A percentile compares a stretch with the other conserved stretches of the same genome.
Conservation (phyloP, 2,888 invertebrate genomes). For the Lomographa bimaculata region DNA sequence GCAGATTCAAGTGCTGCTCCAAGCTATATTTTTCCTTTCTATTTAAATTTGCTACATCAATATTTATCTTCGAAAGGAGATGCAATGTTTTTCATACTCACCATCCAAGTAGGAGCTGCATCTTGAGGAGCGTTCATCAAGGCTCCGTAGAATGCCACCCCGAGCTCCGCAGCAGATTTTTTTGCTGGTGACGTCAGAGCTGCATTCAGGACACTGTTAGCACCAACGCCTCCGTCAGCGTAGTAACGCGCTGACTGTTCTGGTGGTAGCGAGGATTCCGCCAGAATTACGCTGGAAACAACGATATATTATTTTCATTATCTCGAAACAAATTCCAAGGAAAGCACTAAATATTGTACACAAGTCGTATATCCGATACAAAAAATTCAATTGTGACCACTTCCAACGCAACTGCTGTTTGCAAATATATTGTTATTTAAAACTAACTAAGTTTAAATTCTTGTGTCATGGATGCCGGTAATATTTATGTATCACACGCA, state of each 20-base stretch:
- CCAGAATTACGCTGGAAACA: constrained; percentile 57
- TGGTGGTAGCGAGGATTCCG: constrained; percentile 52
- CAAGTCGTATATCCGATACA: no score
- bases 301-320: background rate
- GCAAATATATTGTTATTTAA: no score
- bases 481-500: no score
- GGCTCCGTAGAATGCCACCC: constrained; percentile 53
- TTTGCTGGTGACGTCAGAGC: constrained; percentile 47
- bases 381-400: no score
- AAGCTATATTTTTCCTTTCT: no score
- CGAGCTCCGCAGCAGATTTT: constrained; percentile 50
- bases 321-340: background rate
- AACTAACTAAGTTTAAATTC: no score
- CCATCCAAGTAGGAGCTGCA: constrained; percentile 59
- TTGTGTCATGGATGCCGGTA: no score
- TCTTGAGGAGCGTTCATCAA: constrained; percentile 58
- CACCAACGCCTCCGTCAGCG: constrained; percentile 56
- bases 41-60: no score
- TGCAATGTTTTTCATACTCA: constrained; percentile 47
- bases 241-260: constrained; percentile 57
- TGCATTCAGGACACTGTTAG: constrained; percentile 59
- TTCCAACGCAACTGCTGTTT: no score
- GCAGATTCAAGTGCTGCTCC: no score
- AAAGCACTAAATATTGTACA: no score
- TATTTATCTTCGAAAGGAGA: no score